phyloP scores from a whole-genome alignment of 2,113 vertebrate genomes.

The Cygnus atratus region DNA sequence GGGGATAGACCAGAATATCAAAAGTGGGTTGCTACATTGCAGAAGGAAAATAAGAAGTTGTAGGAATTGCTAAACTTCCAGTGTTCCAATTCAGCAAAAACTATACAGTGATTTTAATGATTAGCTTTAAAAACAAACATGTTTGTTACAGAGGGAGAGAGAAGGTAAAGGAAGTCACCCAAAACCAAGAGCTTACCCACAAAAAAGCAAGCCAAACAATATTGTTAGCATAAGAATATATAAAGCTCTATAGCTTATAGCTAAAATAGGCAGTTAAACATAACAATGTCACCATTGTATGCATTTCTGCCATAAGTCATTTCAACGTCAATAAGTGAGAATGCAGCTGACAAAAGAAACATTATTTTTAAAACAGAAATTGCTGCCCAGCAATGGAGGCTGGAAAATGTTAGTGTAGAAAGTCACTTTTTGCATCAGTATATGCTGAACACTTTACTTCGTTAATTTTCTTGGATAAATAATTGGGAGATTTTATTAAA shows the following conservation, averaged over 20 bases:
- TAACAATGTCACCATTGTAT: constrained; percentile 2
- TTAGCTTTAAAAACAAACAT: not conserved
- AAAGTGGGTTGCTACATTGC: not conserved
- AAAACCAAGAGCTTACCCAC: not conserved
- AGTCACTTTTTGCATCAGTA: not conserved
- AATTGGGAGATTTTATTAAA: constrained; percentile 1
- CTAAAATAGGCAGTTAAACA: constrained; percentile 2
- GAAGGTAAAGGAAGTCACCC: not conserved
- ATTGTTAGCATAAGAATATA: not conserved
- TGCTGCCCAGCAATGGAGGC: not conserved
- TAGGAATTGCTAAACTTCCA: not conserved
- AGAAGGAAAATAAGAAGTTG: not conserved
- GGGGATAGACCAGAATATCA: not conserved
- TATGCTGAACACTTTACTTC: not conserved
- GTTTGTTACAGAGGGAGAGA: not conserved
- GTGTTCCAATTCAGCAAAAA: not conserved
- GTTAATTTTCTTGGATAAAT: not conserved
- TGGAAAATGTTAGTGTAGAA: not conserved
- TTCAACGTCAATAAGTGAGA: not conserved
- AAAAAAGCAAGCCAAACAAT: not conserved
- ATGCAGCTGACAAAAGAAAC: not conserved
- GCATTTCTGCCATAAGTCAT: constrained; percentile 4
- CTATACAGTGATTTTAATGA: not conserved
- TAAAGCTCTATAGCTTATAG: not conserved
- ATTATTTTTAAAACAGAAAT: constrained; percentile 14